Evolutionary conservation across 1,140 invertebrate genomes (phyloP), one percentile per base, ranked within the genome.

Genomic region (Oedothorax gibbosus): DNA sequence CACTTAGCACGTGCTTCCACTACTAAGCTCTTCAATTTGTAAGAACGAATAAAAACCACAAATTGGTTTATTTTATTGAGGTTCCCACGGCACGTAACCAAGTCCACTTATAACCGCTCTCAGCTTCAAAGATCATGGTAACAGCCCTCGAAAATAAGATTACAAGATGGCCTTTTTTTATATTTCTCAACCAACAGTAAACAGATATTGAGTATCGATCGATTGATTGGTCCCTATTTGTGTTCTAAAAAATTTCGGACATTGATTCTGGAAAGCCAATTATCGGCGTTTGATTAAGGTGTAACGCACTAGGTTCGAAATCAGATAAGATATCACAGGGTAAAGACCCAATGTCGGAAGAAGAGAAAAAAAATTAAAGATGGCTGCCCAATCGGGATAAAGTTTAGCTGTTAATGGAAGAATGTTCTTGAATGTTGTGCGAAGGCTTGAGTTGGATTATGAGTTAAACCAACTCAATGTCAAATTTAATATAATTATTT

Each of bases 161-260:
- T 66, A 84, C 20, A 18, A 0, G 7, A 14, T 35, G 56, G 60
- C 71, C 18, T 21, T 83, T 65, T 60, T 71, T 18, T 76, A 8
- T 82, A 35, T 84, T 84, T 49, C 65, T 51, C 12, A 60, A 7
- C 49, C 7, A 0, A 11, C 21, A 14, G 72, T 84, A 84, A 84
- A 84, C 81, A 84, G 81, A 84, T 84, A 76, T 51, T 73, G 7
- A 57, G 2, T 65, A 84, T 66, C 64, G 62, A 76, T 56, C 68
- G 81, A 75, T 75, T 62, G 68, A 53, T 82, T 62, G 14, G 35
- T 20, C 53, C 20, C 14, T 18, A 10, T 49, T 49, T 65, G 15
- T 49, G 21, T 21, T 69, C 7, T 12, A 35, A 18, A 56, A 64
- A 9, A 64, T 77, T 77, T 71, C 69, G 51, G 57, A 51, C 20